Conservation (phyloP, 2,888 invertebrate genomes). For the Volucella bombylans region DNA sequence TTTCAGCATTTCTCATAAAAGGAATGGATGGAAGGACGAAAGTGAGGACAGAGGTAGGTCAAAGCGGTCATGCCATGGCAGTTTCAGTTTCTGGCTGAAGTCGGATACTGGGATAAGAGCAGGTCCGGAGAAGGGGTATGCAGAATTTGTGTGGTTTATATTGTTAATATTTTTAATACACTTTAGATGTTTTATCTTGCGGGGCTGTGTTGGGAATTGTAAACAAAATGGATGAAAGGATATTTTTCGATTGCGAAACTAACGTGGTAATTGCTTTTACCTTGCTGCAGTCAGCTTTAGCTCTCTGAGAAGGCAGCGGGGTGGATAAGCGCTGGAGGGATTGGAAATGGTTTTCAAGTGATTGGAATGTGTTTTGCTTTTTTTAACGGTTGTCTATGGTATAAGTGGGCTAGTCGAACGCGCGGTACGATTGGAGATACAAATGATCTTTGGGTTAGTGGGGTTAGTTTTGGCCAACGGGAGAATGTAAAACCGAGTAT, state of each 20-base stretch:
- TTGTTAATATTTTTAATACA: conserved; percentile 71
- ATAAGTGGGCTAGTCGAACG: background rate
- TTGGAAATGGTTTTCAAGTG: conserved; percentile 3
- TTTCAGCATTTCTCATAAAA: conserved; percentile 47
- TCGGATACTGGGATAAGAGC: background rate
- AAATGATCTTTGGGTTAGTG: background rate
- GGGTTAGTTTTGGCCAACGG: too few species aligned
- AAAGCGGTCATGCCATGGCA: background rate
- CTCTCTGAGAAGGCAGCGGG: background rate
- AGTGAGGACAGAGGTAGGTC: background rate
- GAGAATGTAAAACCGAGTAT: too few species aligned
- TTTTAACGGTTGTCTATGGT: conserved; percentile 3
- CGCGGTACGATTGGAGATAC: background rate
- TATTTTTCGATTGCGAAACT: conserved; percentile 52
- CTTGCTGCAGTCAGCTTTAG: background rate
- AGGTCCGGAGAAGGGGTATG: background rate
- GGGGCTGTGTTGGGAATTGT: conserved; percentile 35
- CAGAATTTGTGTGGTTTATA: conserved; percentile 48
- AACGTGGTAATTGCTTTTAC: conserved; percentile 66
- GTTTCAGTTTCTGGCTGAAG: background rate
- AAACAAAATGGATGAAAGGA: conserved; percentile 64
- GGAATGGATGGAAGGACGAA: background rate
- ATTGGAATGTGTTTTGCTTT: conserved; percentile 13
- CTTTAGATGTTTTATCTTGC: conserved; percentile 58
- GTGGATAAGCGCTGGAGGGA: background rate